A percentile compares a stretch with the other conserved stretches of the same genome.
These are phyloP conservation scores for Sitobion miscanthi DNA, from an alignment of 1,140 invertebrate species.

Conservation along the genomic window DNA sequence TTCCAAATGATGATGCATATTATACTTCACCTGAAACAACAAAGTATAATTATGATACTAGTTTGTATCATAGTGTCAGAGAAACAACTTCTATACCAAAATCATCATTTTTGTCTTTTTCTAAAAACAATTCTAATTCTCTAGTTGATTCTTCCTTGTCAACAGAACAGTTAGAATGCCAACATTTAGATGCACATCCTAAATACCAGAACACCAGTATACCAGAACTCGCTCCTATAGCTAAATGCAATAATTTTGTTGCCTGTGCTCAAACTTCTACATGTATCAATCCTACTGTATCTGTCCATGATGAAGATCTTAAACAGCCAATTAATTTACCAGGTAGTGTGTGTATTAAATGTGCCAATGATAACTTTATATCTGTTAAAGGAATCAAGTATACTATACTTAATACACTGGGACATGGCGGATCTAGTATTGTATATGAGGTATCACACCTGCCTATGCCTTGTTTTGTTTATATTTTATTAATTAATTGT, in stretches of 20 bases:
- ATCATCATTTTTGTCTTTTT: slow-evolving; percentile 8
- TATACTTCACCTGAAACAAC: slow-evolving; percentile 42
- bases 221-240: slow-evolving; percentile 23
- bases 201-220: no score
- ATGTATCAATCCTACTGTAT: neutral
- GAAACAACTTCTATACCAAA: slow-evolving; percentile 23
- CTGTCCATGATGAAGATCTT: slow-evolving; percentile 38
- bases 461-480: neutral
- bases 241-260: slow-evolving; percentile 22
- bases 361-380: slow-evolving; percentile 47
- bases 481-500: neutral
- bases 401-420: slow-evolving; percentile 59
- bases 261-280: slow-evolving; percentile 26
- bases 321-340: slow-evolving; percentile 5
- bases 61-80: slow-evolving; percentile 54
- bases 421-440: slow-evolving; percentile 60
- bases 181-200: neutral
- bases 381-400: slow-evolving; percentile 59
- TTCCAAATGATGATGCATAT: neutral
- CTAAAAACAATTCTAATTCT: neutral
- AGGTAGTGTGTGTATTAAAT: slow-evolving; percentile 39
- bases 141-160: slow-evolving; percentile 12
- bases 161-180: neutral
- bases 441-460: slow-evolving; percentile 59
- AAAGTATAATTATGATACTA: slow-evolving; percentile 35